Percentiles rank a stretch among this genome's conserved stretches.
phyloP scores from a whole-genome alignment of 2,888 invertebrate species.

The Drosophila stalkeri region DNA sequence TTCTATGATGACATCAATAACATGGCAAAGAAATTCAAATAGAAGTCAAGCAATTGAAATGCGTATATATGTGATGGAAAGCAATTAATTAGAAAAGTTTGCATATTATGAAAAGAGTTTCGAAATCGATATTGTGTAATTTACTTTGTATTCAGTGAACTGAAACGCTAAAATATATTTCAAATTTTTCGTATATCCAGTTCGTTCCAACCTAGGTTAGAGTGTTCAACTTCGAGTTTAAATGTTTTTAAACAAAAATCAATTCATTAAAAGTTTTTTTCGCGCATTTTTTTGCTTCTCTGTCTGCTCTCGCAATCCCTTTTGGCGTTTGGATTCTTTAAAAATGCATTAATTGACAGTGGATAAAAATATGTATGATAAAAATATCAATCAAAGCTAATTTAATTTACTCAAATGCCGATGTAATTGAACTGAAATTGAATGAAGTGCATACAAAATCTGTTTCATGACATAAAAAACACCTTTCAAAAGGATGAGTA shows the following conservation, averaged over 20 bases:
- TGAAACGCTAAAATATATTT: background rate
- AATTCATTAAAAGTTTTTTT: background rate
- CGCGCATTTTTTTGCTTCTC: background rate
- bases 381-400: background rate
- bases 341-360: background rate
- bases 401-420: background rate
- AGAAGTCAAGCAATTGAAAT: constrained; percentile 12
- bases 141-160: background rate
- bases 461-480: too few species aligned
- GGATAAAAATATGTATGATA: background rate
- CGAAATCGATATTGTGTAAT: background rate
- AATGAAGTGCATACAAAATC: background rate
- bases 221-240: background rate
- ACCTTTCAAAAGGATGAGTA: background rate
- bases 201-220: background rate
- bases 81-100: constrained; percentile 4
- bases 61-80: constrained; percentile 3
- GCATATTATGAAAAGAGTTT: background rate
- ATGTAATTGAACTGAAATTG: background rate
- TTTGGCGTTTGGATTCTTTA: background rate
- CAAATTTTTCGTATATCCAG: background rate
- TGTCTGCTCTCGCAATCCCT: background rate
- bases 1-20: constrained; percentile 27
- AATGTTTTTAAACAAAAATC: background rate
- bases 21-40: constrained; percentile 9